A percentile compares a stretch with the other conserved stretches of the same genome.
Conservation (phyloP, 53 echinoderm and acorn worm species). For the Astropecten irregularis region DNA sequence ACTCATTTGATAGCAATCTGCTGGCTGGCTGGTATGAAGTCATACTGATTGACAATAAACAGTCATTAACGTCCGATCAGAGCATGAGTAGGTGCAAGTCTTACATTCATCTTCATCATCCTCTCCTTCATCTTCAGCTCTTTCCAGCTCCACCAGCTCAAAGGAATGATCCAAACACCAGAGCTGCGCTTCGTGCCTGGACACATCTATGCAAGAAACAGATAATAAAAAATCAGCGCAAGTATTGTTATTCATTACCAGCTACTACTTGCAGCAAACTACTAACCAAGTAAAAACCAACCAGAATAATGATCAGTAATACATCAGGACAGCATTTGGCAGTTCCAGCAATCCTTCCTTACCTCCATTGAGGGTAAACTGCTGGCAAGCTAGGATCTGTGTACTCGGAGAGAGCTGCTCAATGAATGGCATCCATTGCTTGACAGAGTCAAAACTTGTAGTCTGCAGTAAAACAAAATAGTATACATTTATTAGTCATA, state of each 20-base stretch:
- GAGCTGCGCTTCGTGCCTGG: slow-evolving; percentile 33
- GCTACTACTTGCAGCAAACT: too few relatives aligned
- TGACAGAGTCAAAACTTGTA: slow-evolving; percentile 70
- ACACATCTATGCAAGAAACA: not conserved
- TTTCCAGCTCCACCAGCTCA: slow-evolving; percentile 94
- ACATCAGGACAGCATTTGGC: too few relatives aligned
- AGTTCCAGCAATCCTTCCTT: too few relatives aligned
- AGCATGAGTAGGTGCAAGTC: not conserved
- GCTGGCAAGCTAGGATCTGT: slow-evolving; percentile 82
- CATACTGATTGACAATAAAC: too few relatives aligned
- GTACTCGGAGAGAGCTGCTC: slow-evolving; percentile 77
- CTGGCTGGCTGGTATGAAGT: too few relatives aligned
- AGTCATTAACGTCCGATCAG: too few relatives aligned
- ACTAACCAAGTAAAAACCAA: too few relatives aligned
- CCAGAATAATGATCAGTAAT: not conserved
- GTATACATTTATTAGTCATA: too few relatives aligned
- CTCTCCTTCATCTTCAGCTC: slow-evolving; percentile 83
- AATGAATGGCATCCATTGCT: slow-evolving; percentile 71
- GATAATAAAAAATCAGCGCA: not conserved
- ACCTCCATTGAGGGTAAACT: slow-evolving; percentile 85
- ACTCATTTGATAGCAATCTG: too few relatives aligned
- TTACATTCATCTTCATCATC: slow-evolving; percentile 86
- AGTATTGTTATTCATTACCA: not conserved
- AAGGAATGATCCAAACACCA: slow-evolving; percentile 93
- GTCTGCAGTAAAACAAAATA: slow-evolving; percentile 48